phyloP scores from a whole-genome alignment of 1,140 invertebrate species.

The Dendroctonus ponderosae region DNA sequence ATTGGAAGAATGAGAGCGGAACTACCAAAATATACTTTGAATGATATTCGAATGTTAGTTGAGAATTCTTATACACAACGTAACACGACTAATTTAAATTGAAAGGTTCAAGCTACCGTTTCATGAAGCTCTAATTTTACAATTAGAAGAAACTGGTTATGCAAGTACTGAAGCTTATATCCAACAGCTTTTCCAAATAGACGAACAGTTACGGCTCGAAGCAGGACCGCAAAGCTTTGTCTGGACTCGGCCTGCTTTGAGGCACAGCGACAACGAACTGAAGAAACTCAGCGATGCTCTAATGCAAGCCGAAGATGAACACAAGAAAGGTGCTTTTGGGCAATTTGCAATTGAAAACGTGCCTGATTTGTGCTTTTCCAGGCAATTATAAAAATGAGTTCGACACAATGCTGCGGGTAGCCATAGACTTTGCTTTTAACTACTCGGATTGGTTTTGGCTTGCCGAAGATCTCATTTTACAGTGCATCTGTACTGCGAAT shows the following conservation, averaged over 20 bases:
- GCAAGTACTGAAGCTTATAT: slow-evolving; percentile 53
- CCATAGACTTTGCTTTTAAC: slow-evolving; percentile 53
- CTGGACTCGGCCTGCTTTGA: slow-evolving; percentile 47
- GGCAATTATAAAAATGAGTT: slow-evolving; percentile 51
- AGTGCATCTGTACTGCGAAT: slow-evolving; percentile 50
- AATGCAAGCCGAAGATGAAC: slow-evolving; percentile 51
- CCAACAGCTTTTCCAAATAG: slow-evolving; percentile 55
- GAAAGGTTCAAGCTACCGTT: slow-evolving; percentile 53
- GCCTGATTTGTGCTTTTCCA: slow-evolving; percentile 37
- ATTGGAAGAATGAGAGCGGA: slow-evolving; percentile 27
- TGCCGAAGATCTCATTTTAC: slow-evolving; percentile 56
- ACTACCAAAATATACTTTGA: slow-evolving; percentile 26
- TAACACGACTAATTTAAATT: not conserved
- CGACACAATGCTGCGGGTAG: slow-evolving; percentile 51
- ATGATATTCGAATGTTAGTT: slow-evolving; percentile 32
- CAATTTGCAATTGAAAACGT: slow-evolving; percentile 2
- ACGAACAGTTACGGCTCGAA: slow-evolving; percentile 51
- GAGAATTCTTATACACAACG: slow-evolving; percentile 19
- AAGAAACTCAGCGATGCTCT: slow-evolving; percentile 52
- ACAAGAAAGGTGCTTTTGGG: slow-evolving; percentile 25
- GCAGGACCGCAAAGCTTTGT: slow-evolving; percentile 53
- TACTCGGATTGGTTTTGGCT: slow-evolving; percentile 60
- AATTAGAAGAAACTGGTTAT: slow-evolving; percentile 55
- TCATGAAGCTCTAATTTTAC: slow-evolving; percentile 55
- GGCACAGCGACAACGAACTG: slow-evolving; percentile 51